Evolutionary conservation across 2,113 vertebrate genomes (phyloP), one percentile per base, ranked within the genome.

Genomic region (Nannospalax galili): DNA sequence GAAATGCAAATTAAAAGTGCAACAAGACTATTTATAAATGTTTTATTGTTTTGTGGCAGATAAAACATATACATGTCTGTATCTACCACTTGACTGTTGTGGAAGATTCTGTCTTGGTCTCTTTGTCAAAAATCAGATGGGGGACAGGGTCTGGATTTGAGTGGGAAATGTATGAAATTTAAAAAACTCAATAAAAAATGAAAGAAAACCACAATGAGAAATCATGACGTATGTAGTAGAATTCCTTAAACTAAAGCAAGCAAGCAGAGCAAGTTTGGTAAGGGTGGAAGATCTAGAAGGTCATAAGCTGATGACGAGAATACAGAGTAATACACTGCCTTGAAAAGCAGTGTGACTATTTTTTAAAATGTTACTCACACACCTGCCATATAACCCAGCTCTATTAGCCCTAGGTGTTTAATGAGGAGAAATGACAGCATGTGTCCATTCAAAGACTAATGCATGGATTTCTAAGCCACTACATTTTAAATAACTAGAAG

Each of bases 401-500:
- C 24, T n/a, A 60, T 74, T n/a, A 69, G 7, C 56, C 10, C 42
- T 65, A 67, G 84, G 56, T 73, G 1, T 60, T 84, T 78, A 91
- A 77, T 62, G 58, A 84, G 78, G 77, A 79, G n/a, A 93, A 58
- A 87, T 65, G 69, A 87, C 65, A 74, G 45, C 58, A 58, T 16
- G 64, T 48, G 30, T 65, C 19, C 40, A 28, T 45, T 56, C 7
- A 72, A 58, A 73, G 70, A 74, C 30, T 20, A 30, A 65, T 2
- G 30, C 15, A 11, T n/a, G 45, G 67, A 48, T 73, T 26, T 20
- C 6, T 22, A 52, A 1, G 69, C 69, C 15, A 84, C n/a, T 87
- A 74, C 30, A 62, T 62, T 62, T 93, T 60, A 69, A 93, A 56
- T 73, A 56, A 67, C 35, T 65, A 88, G 91, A 84, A 84, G 37